phyloP scores from a whole-genome alignment of 2,888 invertebrate genomes.

The Calameuta idolon region DNA sequence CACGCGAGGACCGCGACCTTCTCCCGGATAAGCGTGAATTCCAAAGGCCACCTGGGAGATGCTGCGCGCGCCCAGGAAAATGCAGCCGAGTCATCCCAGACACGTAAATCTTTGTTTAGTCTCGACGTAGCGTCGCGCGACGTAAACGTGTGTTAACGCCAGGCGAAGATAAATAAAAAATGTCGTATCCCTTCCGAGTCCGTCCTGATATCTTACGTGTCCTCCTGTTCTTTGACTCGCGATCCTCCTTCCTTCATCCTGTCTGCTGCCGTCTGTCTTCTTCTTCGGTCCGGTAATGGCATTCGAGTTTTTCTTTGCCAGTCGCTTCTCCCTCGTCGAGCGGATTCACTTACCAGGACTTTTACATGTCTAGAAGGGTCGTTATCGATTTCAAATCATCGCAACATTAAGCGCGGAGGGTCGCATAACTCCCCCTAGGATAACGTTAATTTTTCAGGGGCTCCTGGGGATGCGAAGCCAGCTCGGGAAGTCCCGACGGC shows the following conservation, averaged over 20 bases:
- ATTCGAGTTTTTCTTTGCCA: conserved; percentile 32
- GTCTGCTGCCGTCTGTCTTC: no score
- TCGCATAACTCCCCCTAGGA: conserved; percentile 21
- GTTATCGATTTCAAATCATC: conserved; percentile 59
- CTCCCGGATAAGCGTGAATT: conserved; percentile 42
- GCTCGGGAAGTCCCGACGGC: conserved; percentile 3
- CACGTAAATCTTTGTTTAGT: no score
- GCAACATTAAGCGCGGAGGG: conserved; percentile 40
- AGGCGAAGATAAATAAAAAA: no score
- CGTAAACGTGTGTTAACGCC: no score
- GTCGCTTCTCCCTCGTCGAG: background rate
- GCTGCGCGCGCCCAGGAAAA: no score
- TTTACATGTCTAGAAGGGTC: conserved; percentile 36
- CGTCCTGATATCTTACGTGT: no score
- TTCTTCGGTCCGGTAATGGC: conserved; percentile 28
- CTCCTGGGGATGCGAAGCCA: conserved; percentile 26
- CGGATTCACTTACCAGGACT: conserved; percentile 44
- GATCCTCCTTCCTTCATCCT: no score
- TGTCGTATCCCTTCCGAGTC: no score
- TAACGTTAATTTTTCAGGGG: conserved; percentile 47
- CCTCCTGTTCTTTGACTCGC: no score
- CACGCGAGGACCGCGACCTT: conserved; percentile 12
- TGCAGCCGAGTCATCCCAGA: no score
- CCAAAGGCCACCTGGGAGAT: conserved; percentile 27
- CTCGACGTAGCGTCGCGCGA: no score